Percentiles rank a stretch among this genome's conserved stretches.
phyloP scores from a whole-genome alignment of 2,888 invertebrate species.

The Hedychridium roseum region DNA sequence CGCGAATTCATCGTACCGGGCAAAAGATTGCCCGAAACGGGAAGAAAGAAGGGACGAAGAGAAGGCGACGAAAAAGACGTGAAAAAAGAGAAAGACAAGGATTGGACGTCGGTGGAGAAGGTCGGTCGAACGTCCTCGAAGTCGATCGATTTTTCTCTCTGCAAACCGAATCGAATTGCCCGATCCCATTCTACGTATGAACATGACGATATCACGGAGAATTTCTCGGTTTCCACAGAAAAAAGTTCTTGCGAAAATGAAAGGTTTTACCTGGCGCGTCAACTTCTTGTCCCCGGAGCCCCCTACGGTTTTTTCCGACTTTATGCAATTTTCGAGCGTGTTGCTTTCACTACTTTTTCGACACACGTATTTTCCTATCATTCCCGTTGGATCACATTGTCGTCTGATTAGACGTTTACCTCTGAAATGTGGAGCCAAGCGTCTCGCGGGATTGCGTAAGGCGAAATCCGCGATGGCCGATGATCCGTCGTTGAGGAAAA shows the following conservation, averaged over 20 bases:
- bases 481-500: constrained; percentile 8
- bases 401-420: too few relatives aligned
- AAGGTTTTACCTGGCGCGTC: neutral
- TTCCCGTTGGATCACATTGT: too few relatives aligned
- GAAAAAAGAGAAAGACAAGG: constrained; percentile 10
- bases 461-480: too few relatives aligned
- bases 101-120: constrained; percentile 23
- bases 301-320: too few relatives aligned
- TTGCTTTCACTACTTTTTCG: neutral
- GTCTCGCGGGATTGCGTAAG: too few relatives aligned
- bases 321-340: neutral
- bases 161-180: constrained; percentile 18
- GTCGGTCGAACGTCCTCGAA: constrained; percentile 32
- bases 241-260: too few relatives aligned
- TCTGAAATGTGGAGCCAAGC: too few relatives aligned
- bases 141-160: constrained; percentile 26
- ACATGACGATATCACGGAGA: too few relatives aligned
- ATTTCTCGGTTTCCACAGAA: too few relatives aligned
- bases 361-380: neutral
- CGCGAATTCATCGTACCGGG: too few relatives aligned
- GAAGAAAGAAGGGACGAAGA: constrained; percentile 14
- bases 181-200: neutral
- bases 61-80: constrained; percentile 16
- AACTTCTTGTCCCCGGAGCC: too few relatives aligned
- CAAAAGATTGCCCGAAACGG: too few relatives aligned